Evolutionary conservation across 2,888 invertebrate genomes (phyloP).

Genomic region (Colletes collaris): DNA sequence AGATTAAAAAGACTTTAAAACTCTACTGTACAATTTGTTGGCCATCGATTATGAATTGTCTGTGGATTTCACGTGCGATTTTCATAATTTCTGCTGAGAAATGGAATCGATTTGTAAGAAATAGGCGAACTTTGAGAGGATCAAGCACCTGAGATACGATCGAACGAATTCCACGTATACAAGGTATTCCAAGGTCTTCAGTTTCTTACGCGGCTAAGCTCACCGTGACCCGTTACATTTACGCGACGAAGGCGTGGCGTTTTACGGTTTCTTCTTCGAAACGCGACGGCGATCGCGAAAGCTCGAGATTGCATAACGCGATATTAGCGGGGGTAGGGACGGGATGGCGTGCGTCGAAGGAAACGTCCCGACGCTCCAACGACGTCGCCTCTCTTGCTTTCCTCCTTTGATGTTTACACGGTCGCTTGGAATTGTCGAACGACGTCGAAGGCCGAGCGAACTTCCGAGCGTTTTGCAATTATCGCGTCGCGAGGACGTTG

Average conservation of each 20-base stretch:
- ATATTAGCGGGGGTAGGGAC: constrained; percentile 1
- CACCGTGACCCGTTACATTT: constrained; percentile 60
- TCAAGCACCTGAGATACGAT: constrained; percentile 6
- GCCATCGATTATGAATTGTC: too few relatives aligned
- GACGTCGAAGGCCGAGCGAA: constrained; percentile 31
- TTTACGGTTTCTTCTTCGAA: constrained; percentile 65
- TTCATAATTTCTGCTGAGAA: too few relatives aligned
- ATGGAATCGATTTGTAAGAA: background rate
- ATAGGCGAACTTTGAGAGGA: constrained; percentile 39
- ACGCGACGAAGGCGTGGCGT: constrained; percentile 52
- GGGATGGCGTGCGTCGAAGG: background rate
- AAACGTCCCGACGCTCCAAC: background rate
- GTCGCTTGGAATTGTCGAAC: background rate
- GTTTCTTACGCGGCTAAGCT: constrained; percentile 53
- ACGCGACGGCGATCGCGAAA: constrained; percentile 37
- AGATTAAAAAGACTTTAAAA: too few relatives aligned
- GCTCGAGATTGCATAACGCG: constrained; percentile 50
- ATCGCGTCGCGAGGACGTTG: constrained; percentile 9
- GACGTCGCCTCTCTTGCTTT: background rate
- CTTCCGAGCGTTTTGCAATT: constrained; percentile 36
- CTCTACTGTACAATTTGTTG: too few relatives aligned
- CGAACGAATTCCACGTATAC: constrained; percentile 34
- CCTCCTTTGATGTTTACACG: too few relatives aligned
- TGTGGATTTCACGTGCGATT: too few relatives aligned
- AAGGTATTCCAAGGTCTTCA: constrained; percentile 61